Percentiles rank a stretch among this genome's conserved stretches.
Evolutionary conservation across 1,140 invertebrate species (phyloP).

Genomic region (Tetramorium alpestre): DNA sequence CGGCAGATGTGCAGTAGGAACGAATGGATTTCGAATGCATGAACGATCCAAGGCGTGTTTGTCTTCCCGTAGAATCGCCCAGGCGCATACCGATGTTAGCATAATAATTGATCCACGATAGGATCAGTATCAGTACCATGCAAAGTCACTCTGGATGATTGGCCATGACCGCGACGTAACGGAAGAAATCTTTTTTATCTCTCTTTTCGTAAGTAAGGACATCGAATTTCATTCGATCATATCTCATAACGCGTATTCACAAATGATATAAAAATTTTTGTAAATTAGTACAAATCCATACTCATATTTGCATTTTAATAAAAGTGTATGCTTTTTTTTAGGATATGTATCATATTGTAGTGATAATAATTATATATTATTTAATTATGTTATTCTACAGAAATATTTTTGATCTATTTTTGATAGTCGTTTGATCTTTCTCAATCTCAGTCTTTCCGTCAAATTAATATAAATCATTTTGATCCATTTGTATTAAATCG

Average conservation of each 20-base stretch:
- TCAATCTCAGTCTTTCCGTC: neutral
- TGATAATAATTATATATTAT: neutral
- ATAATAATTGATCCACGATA: constrained; percentile 68
- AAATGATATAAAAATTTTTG: neutral
- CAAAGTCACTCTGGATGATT: constrained; percentile 42
- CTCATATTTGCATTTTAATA: neutral
- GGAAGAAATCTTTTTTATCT: neutral
- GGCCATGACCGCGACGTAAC: constrained; percentile 1
- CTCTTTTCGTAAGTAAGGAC: neutral
- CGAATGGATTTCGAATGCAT: constrained; percentile 65
- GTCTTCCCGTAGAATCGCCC: constrained; percentile 42
- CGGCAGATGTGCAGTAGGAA: constrained; percentile 60
- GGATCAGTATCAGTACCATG: constrained; percentile 53
- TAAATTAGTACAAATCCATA: neutral
- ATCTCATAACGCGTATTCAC: neutral
- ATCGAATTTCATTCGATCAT: neutral
- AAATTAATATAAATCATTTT: constrained; percentile 24
- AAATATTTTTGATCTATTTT: neutral
- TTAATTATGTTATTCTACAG: neutral
- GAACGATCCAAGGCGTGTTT: constrained; percentile 53
- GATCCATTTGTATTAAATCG: constrained; percentile 12
- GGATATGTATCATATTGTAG: neutral
- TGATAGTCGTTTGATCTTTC: neutral
- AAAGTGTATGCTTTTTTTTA: neutral
- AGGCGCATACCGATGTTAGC: constrained; percentile 8